These are phyloP conservation scores for Contarinia nasturtii DNA, from an alignment of 1,140 invertebrate genomes.

Conservation along the genomic window DNA sequence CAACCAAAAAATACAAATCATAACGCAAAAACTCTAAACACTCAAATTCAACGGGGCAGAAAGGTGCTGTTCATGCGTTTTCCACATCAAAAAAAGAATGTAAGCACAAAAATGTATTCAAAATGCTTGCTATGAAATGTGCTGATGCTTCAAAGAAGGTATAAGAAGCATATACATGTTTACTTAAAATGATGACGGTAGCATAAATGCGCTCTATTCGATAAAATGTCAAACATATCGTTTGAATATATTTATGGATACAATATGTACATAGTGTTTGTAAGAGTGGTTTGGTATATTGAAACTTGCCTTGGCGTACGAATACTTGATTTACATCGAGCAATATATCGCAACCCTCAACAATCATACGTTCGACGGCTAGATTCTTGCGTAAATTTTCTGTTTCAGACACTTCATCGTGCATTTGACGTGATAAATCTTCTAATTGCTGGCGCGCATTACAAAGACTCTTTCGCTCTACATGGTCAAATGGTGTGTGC, in stretches of 20 bases:
- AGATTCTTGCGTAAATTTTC: constrained; percentile 87
- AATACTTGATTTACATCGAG: constrained; percentile 88
- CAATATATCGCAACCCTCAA: constrained; percentile 85
- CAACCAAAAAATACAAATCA: constrained; percentile 5
- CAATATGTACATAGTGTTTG: background rate
- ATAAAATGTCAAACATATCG: background rate
- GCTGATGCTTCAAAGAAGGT: too few species aligned
- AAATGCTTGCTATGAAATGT: too few species aligned
- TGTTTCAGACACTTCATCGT: constrained; percentile 82
- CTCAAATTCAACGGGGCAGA: background rate
- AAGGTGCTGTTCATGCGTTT: too few species aligned
- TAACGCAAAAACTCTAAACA: constrained; percentile 1
- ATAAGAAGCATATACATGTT: too few species aligned
- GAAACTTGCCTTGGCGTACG: constrained; percentile 51
- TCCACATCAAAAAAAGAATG: too few species aligned
- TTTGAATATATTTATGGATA: background rate
- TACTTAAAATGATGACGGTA: background rate
- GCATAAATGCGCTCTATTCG: background rate
- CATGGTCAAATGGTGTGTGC: constrained; percentile 85
- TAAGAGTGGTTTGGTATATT: too few species aligned
- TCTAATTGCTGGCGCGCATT: constrained; percentile 77
- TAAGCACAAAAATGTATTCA: too few species aligned
- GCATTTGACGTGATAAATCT: constrained; percentile 62
- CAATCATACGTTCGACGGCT: constrained; percentile 85
- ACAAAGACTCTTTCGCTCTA: constrained; percentile 77